Conservation (phyloP, 2,888 invertebrate genomes). For the Drosophila sordidapex region DNA sequence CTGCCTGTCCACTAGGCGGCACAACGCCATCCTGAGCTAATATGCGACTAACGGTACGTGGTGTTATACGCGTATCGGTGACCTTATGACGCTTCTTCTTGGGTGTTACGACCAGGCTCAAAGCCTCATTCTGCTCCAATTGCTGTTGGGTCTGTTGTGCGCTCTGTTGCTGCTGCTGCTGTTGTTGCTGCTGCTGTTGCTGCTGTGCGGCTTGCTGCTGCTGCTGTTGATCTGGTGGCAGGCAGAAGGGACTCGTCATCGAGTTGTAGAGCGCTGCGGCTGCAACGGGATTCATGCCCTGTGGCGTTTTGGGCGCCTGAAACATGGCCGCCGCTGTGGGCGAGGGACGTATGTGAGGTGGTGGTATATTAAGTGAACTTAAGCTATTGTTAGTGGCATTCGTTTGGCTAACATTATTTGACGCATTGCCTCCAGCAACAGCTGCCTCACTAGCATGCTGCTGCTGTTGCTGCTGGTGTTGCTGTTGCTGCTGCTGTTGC, state of each 20-base stretch:
- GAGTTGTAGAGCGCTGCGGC: slow-evolving; percentile 88
- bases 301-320: slow-evolving; percentile 93
- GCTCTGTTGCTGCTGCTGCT: slow-evolving; percentile 86
- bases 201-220: slow-evolving; percentile 87
- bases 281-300: slow-evolving; percentile 86
- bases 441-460: slow-evolving; percentile 48
- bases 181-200: slow-evolving; percentile 87
- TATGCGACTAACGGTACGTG: slow-evolving; percentile 94
- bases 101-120: slow-evolving; percentile 96
- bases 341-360: slow-evolving; percentile 89
- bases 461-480: slow-evolving; percentile 49
- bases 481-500: slow-evolving; percentile 71
- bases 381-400: slow-evolving; percentile 85
- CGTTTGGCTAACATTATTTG: slow-evolving; percentile 55
- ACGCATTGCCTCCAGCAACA: slow-evolving; percentile 55
- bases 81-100: slow-evolving; percentile 99
- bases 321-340: slow-evolving; percentile 91
- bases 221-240: slow-evolving; percentile 88
- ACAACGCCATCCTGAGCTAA: slow-evolving; percentile 92
- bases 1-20: slow-evolving; percentile 84
- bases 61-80: slow-evolving; percentile 96
- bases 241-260: slow-evolving; percentile 88
- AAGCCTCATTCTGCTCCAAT: slow-evolving; percentile 96
- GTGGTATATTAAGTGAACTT: slow-evolving; percentile 87
- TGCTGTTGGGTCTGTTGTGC: slow-evolving; percentile 87